Percentiles rank a stretch among this genome's conserved stretches.
phyloP scores from a whole-genome alignment of 53 echinoderm and acorn worm genomes.

The Hippasteria phrygiana region DNA sequence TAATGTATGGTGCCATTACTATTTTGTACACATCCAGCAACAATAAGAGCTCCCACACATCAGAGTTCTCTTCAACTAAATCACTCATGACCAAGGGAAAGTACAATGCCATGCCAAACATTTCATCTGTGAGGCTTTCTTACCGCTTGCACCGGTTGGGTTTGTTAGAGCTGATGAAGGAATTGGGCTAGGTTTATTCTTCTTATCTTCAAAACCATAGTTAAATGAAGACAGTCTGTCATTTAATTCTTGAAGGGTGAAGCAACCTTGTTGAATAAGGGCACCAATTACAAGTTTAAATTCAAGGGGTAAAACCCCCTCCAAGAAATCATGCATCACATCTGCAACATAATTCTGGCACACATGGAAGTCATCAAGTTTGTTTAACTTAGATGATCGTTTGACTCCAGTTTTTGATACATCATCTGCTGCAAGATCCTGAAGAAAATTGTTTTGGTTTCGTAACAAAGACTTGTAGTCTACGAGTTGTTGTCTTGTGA shows the following conservation, averaged over 20 bases:
- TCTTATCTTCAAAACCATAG: conserved; percentile 60
- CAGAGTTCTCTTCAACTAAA: conserved; percentile 35
- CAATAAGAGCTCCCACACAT: conserved; percentile 64
- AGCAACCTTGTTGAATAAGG: conserved; percentile 52
- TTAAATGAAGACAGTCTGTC: conserved; percentile 52
- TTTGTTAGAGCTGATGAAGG: conserved; percentile 42
- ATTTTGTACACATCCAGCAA: conserved; percentile 66
- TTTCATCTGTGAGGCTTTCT: conserved; percentile 66
- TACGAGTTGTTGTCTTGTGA: conserved; percentile 27
- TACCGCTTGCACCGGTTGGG: conserved; percentile 65
- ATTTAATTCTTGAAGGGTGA: conserved; percentile 56
- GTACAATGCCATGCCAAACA: conserved; percentile 43
- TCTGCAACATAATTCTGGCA: conserved; percentile 54
- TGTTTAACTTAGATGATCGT: conserved; percentile 63
- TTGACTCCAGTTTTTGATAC: conserved; percentile 63
- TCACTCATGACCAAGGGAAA: conserved; percentile 70
- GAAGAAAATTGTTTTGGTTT: conserved; percentile 49
- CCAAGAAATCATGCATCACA: conserved; percentile 79
- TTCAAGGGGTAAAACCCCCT: conserved; percentile 72
- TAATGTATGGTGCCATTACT: conserved; percentile 61
- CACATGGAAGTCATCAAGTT: conserved; percentile 64
- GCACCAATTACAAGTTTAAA: conserved; percentile 56
- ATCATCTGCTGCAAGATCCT: conserved; percentile 42
- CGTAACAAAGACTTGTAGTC: conserved; percentile 41
- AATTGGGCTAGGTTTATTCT: conserved; percentile 62